Evolutionary conservation across 2,888 invertebrate species (phyloP), one percentile per base, ranked within the genome.

Genomic region (Epirrita christyi): DNA sequence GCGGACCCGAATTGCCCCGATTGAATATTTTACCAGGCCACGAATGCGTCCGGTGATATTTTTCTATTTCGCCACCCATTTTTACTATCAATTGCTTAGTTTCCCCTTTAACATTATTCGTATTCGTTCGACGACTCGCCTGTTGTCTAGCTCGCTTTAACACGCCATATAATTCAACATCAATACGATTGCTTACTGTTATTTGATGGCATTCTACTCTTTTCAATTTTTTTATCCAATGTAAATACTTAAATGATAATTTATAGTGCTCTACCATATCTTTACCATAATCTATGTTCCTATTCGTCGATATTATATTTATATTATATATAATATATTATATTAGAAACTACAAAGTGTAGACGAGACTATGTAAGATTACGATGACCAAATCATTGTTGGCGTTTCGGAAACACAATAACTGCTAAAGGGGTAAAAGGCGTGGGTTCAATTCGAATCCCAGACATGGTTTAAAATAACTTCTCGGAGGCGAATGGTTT

Each of bases 1-100:
- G 85, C 84, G 88, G 85, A 82, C 86, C 88, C 86, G 88, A 87
- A 91, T 89, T 87, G 88, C 81, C 86, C 86, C 89, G 89, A 88
- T 91, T 92, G 90, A 91, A 92, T 92, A 92, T 91, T 92, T 92
- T 88, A 91, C 88, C 86, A 86, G 85, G 84, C 85, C 90, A 90
- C 91, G 88, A 86, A 84, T 85, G 86, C 83, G 85, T 83, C 84
- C 80, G 81, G 77, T 89, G 88, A 88, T 89, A 89, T 90, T 90
- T 91, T 91, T 91, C 89, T 87, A 89, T 91, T 90, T 86, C 87
- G 77, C 80, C 81, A 81, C 83, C 88, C 87, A 85, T 89, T 90
- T 88, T 86, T 85, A 89, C 90, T 86, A 91, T 90, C 89, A 90
- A 89, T 88, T 87, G 90, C 85, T 88, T 87, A 89, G 87, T 88